These are phyloP conservation scores for Phrynocephalus versicolor DNA, from an alignment of 2,113 vertebrate species.

Conservation along the genomic window DNA sequence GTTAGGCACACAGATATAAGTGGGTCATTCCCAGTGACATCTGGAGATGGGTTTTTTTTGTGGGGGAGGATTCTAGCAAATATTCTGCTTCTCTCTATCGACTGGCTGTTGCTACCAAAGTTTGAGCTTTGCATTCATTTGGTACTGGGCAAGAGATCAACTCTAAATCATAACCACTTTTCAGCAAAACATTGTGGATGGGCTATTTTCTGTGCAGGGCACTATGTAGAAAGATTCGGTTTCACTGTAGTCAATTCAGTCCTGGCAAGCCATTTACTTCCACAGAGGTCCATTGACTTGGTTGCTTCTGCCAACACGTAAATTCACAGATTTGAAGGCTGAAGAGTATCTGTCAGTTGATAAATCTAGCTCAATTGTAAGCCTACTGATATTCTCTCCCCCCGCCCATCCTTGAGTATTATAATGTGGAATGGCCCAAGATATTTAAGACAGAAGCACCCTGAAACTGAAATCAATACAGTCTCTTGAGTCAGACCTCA, in stretches of 20 bases:
- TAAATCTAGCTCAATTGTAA: constrained; percentile 9
- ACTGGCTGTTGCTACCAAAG: background rate
- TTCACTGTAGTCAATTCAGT: background rate
- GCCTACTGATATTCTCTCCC: background rate
- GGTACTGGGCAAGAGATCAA: background rate
- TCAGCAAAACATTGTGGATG: background rate
- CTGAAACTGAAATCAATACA: background rate
- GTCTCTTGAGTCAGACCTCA: background rate
- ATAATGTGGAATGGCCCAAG: background rate
- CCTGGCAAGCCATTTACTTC: background rate
- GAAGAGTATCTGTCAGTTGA: constrained; percentile 12
- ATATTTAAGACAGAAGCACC: background rate
- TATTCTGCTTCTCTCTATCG: background rate
- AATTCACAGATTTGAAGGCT: background rate
- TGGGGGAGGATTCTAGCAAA: background rate
- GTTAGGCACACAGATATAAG: constrained; percentile 43
- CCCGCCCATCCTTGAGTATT: background rate
- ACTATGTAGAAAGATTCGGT: constrained; percentile 1
- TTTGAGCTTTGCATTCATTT: background rate
- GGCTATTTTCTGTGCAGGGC: background rate
- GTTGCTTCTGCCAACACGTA: background rate
- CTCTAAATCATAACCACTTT: background rate
- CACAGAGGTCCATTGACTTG: background rate
- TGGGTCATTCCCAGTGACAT: constrained; percentile 42
- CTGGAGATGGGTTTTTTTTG: constrained; percentile 49